A percentile compares a stretch with the other conserved stretches of the same genome.
phyloP scores from a whole-genome alignment of 2,888 invertebrate genomes.

The Scaptomyza caliginosa region DNA sequence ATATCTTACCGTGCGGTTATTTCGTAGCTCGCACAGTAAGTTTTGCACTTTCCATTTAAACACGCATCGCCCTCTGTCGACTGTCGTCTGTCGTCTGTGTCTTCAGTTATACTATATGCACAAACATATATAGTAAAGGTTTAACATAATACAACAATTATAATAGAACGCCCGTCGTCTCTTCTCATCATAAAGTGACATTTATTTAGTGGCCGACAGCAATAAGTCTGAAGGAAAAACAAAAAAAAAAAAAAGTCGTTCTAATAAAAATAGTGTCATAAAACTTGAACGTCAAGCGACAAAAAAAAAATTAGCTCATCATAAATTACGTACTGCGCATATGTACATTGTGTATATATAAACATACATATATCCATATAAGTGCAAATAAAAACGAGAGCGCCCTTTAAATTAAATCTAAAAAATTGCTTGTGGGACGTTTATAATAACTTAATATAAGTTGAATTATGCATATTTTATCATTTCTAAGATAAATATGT shows the following conservation, averaged over 20 bases:
- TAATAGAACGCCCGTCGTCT: conserved; percentile 14
- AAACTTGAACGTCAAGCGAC: conserved; percentile 50
- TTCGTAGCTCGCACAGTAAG: conserved; percentile 77
- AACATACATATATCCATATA: neutral
- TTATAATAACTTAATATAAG: neutral
- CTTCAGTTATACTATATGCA: neutral
- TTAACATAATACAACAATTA: conserved; percentile 24
- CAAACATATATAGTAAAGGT: too few relatives aligned
- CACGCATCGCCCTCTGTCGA: conserved; percentile 50
- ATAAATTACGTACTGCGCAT: conserved; percentile 57
- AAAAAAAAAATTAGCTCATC: conserved; percentile 59
- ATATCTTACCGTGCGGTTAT: conserved; percentile 78
- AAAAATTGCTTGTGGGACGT: neutral
- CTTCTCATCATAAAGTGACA: conserved; percentile 26
- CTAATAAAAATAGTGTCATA: conserved; percentile 65
- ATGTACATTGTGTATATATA: conserved; percentile 13
- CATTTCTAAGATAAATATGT: neutral
- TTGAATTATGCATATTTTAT: neutral
- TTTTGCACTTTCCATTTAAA: conserved; percentile 79
- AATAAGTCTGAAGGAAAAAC: conserved; percentile 38
- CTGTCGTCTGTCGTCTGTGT: conserved; percentile 10
- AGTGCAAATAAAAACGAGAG: conserved; percentile 7
- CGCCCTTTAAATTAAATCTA: neutral
- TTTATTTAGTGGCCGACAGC: conserved; percentile 6
- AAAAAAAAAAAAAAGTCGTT: conserved; percentile 23